These are phyloP conservation scores for rabbit (Oryctolagus cuniculus) DNA, from an alignment of 2,113 vertebrate species.

Conservation along the genomic window DNA sequence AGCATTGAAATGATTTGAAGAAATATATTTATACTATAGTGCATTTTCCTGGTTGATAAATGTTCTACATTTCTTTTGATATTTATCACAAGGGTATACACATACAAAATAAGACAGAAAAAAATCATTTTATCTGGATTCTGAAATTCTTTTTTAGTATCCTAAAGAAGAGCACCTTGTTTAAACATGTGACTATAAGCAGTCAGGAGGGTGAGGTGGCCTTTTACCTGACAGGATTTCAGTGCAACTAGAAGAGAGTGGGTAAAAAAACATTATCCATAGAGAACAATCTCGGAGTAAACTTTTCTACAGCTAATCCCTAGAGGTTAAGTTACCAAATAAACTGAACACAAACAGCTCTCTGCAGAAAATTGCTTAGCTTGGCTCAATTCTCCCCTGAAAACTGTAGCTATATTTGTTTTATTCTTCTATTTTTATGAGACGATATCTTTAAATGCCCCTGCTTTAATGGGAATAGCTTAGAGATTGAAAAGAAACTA, in stretches of 20 bases:
- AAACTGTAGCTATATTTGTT: background rate
- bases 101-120: conserved; percentile 9
- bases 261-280: conserved; percentile 24
- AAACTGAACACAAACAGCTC: background rate
- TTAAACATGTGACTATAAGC: background rate
- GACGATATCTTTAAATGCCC: background rate
- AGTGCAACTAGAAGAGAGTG: background rate
- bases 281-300: conserved; percentile 46
- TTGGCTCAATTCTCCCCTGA: conserved; percentile 42
- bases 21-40: background rate
- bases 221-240: conserved; percentile 49
- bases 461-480: background rate
- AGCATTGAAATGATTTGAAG: background rate
- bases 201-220: background rate
- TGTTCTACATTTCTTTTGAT: background rate
- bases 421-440: background rate
- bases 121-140: background rate
- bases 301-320: conserved; percentile 20
- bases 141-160: background rate
- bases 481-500: background rate
- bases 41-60: background rate
- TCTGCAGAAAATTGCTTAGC: conserved; percentile 30
- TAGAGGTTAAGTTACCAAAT: conserved; percentile 26
- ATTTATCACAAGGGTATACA: background rate
- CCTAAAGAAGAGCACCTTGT: background rate